Base-by-base conservation (phyloP, 64 coral and sea anemone genomes). In the Platygyra sinensis region DNA sequence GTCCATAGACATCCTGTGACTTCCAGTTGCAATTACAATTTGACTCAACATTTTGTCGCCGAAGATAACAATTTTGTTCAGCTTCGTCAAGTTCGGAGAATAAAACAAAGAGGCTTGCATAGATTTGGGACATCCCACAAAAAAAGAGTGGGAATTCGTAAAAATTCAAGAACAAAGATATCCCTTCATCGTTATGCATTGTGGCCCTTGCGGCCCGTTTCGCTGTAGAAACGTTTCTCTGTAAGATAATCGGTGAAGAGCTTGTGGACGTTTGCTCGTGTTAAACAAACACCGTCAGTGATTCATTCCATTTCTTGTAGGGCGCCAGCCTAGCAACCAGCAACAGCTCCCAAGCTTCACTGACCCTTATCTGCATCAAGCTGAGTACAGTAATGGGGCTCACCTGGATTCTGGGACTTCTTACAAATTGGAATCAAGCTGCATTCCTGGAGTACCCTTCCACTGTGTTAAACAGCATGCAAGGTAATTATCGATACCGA, bases 331-430 rank as follows among this genome's bases (percentile, higher is more conserved):
- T 38, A 2, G 81, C 62, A 5, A 10, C 8, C 52, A 28, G 2
- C 25, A 67, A 38, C 30, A 25, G 20, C 11, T 51, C 81, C 14
- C 32, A 64, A 14, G 63, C 42, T 5, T 38, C 81, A 5, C 22
- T 85, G 4, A 20, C 42, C 11, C 19, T 85, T 2, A 71, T 85
- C 63, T 52, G 62, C 36, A 19, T 85, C 38, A 85, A 85, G 25
- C 81, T 85, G 24, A 85, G 62, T 22, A 18, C 81, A n/a, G 63
- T 85, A 33, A 85, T 85, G 81, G 81, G 81, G 3, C 38, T 85
- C 6, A 85, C 81, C 3, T 85, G 81, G 81, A 85, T 85, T 85
- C 81, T 85, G 62, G 36, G 8, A 27, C 32, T 85, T 15, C 4
- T 71, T 8, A 1, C 81, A 3, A 85, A 85, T 22, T 85, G 63